These are phyloP conservation scores for Hippasteria phrygiana DNA, from an alignment of 53 echinoderm and acorn worm genomes.

Conservation along the genomic window DNA sequence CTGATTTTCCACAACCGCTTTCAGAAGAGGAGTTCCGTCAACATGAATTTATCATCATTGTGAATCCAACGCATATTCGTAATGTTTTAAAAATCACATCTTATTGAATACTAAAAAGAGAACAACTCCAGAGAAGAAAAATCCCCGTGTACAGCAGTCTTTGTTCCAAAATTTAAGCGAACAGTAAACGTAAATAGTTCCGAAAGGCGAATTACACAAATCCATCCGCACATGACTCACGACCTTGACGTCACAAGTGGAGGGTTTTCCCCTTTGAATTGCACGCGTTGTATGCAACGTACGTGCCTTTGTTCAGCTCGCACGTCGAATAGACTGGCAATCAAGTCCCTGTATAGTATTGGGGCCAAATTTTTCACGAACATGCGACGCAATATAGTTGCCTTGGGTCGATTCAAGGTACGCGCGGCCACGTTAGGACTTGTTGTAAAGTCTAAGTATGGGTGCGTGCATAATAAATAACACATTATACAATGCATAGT, in stretches of 20 bases:
- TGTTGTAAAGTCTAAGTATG: too few species aligned
- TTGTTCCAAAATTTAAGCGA: background rate
- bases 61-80: too few species aligned
- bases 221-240: constrained; percentile 36
- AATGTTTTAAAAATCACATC: too few species aligned
- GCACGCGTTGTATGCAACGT: background rate
- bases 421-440: too few species aligned
- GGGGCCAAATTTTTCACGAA: too few species aligned
- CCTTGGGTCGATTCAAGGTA: too few species aligned
- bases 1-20: constrained; percentile 12
- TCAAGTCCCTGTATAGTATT: background rate
- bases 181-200: background rate
- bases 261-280: constrained; percentile 64
- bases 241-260: constrained; percentile 47
- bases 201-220: background rate
- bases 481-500: too few species aligned
- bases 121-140: background rate
- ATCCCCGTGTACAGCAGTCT: background rate
- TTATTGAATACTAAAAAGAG: background rate
- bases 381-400: too few species aligned
- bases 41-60: too few species aligned
- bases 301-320: constrained; percentile 36
- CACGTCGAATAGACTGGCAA: background rate
- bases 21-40: background rate
- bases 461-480: too few species aligned